Base-by-base conservation (phyloP, 2,113 vertebrate species). In the Gobius niger region DNA sequence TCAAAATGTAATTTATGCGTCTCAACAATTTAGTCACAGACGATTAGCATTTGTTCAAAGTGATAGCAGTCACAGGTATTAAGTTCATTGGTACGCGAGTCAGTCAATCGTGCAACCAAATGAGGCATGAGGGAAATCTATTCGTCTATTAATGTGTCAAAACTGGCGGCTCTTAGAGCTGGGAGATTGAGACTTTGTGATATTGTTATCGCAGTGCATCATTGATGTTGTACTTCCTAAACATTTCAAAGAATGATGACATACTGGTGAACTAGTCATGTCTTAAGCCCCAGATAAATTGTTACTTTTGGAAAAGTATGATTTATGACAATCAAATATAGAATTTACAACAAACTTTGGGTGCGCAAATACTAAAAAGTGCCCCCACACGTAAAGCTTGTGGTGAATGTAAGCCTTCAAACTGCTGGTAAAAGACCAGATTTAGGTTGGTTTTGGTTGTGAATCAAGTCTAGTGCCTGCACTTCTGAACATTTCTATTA, bases 101-200 rank as follows among this genome's bases (percentile, higher is more conserved):
- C 40, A 76, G 59, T 78, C 69, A 78, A 73, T 87, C 52, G 65
- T 11, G 0, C 47, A 59, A 82, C 54, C 6, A 72, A 69, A 73
- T 53, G 65, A 71, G 65, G 71, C 64, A 7, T 44, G 64, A 40
- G 44, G 75, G 62, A 67, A 78, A 72, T 42, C 16, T 50, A 57
- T 79, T 74, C 34, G 63, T 73, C 80, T 67, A 68, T 80, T 75
- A 72, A 49, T 44, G 0, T 61, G 65, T 74, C 72, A 69, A 59
- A 78, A 51, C 47, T 44, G 44, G 1, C 51, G 11, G 2, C 59
- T 9, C 60, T 76, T 74, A 87, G 73, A 79, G 79, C 80, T 77
- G 75, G 54, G 72, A 65, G 19, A 52, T 53, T 12, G 19, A 44
- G 52, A 49, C 73, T 52, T 34, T 34, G 5, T 34, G 24, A 76